Evolutionary conservation across 2,888 invertebrate genomes (phyloP).

Genomic region (Rhorus exstirpatorius): DNA sequence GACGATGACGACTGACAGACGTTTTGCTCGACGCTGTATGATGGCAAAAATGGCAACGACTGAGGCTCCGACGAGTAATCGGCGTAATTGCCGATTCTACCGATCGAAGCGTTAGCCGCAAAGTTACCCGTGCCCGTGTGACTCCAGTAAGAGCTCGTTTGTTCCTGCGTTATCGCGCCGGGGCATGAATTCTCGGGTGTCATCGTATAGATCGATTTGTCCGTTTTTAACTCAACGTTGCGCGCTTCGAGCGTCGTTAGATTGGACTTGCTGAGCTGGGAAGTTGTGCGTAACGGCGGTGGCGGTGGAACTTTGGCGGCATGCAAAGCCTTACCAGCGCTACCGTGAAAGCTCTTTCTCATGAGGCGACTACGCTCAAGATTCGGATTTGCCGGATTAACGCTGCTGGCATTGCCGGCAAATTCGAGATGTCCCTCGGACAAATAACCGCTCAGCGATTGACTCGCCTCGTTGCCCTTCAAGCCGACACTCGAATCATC

Average conservation of each 20-base stretch:
- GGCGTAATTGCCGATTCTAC: slow-evolving; percentile 77
- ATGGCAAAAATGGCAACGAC: slow-evolving; percentile 89
- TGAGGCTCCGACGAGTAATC: slow-evolving; percentile 87
- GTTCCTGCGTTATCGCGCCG: slow-evolving; percentile 86
- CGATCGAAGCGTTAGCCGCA: slow-evolving; percentile 66
- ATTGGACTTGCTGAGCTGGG: slow-evolving; percentile 92
- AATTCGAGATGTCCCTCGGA: slow-evolving; percentile 96
- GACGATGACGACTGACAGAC: slow-evolving; percentile 61
- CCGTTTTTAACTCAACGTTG: slow-evolving; percentile 83
- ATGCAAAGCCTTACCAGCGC: slow-evolving; percentile 93
- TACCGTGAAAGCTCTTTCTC: slow-evolving; percentile 96
- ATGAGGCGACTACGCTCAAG: slow-evolving; percentile 94
- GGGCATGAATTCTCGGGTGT: slow-evolving; percentile 72
- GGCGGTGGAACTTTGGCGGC: slow-evolving; percentile 94
- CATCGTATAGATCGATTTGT: slow-evolving; percentile 74
- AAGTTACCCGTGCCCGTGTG: slow-evolving; percentile 78
- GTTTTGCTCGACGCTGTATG: slow-evolving; percentile 86
- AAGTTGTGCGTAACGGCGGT: slow-evolving; percentile 95
- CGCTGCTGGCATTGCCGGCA: slow-evolving; percentile 85
- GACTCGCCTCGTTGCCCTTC: slow-evolving; percentile 88
- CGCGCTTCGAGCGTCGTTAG: slow-evolving; percentile 87
- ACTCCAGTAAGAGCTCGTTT: slow-evolving; percentile 81
- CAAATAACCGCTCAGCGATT: slow-evolving; percentile 92
- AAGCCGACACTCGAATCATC: slow-evolving; percentile 92
- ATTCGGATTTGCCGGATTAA: slow-evolving; percentile 91